These are phyloP conservation scores for Paramisgurnus dabryanus DNA, from an alignment of 2,113 vertebrate genomes.

Conservation along the genomic window DNA sequence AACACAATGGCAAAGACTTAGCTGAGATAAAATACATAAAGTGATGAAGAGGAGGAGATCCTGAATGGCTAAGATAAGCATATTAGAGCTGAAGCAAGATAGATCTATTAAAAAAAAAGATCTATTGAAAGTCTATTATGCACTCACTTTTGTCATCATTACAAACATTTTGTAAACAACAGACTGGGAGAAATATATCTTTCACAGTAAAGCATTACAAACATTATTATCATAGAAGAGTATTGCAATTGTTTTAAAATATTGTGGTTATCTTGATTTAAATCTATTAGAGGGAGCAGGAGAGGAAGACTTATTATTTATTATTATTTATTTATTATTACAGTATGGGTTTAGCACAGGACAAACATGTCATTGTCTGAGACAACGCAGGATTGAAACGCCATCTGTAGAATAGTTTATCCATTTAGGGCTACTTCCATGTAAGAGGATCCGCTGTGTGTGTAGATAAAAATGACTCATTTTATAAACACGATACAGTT, in stretches of 20 bases:
- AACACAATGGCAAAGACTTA: conserved; percentile 13
- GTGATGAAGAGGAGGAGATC: not conserved
- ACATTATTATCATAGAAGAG: not conserved
- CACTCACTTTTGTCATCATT: conserved; percentile 17
- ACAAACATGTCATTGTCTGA: too few relatives aligned
- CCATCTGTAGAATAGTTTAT: too few relatives aligned
- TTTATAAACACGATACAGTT: too few relatives aligned
- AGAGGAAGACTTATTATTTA: not conserved
- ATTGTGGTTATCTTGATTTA: conserved; percentile 4
- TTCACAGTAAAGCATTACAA: not conserved
- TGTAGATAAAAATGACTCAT: too few relatives aligned
- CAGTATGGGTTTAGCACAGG: too few relatives aligned
- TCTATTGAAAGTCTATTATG: not conserved
- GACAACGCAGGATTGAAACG: too few relatives aligned
- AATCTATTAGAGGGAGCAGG: not conserved
- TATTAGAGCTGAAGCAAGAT: not conserved
- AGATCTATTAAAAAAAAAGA: too few relatives aligned
- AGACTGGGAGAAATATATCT: not conserved
- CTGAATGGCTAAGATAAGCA: not conserved
- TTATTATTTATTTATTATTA: too few relatives aligned
- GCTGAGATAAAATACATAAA: not conserved
- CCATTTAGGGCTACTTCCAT: too few relatives aligned
- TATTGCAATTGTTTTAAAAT: conserved; percentile 12
- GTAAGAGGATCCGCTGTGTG: too few relatives aligned
- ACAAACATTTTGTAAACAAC: conserved; percentile 23